Base-by-base conservation (phyloP, 2,113 vertebrate genomes). In the Gallinago jamesoni region DNA sequence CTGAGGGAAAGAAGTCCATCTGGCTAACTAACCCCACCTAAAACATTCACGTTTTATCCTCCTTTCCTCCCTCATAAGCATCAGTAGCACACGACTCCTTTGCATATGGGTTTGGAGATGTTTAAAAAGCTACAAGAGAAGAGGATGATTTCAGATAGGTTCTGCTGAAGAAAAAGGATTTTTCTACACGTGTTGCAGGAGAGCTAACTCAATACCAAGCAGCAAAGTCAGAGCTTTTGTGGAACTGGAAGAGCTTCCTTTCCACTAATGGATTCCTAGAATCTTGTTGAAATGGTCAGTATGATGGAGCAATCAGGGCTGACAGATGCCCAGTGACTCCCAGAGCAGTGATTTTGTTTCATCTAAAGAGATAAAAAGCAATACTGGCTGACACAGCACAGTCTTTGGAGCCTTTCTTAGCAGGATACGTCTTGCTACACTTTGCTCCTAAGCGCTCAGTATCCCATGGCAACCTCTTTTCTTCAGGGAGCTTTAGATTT, bases 391-490 rank as follows among this genome's bases (percentile, higher is more conserved):
- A 96, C 94, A 96, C 67, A 91, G 84, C 93, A 92, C 93, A 62
- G 91, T 84, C 96, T 94, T 96, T 70, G 84, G 92, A 85, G 72
- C 75, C 89, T 95, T 94, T 94, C 90, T 94, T 83, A 79, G 78
- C 76, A 93, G 92, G 87, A 80, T 95, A 45, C 12, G 1, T 95
- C 90, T 94, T 92, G 80, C 84, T 86, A 91, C 53, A 28, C 74
- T 93, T 94, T 43, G 57, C 89, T 96, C 55, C 82, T 72, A 86
- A 95, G 87, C 10, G 3, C 92, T 93, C 89, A 76, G 96, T 98
- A 97, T 97, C 96, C 97, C 96, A 95, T 97, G 93, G 97, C 96
- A 98, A 98, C 97, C 90, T 96, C 92, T 96, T 96, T 94, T 97
- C 96, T 93, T 97, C 81, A 56, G 93, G 94, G 93, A 96, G 88